phyloP scores from a whole-genome alignment of 2,797 vertebrate genomes.

The Melanotaenia pygmaea region DNA sequence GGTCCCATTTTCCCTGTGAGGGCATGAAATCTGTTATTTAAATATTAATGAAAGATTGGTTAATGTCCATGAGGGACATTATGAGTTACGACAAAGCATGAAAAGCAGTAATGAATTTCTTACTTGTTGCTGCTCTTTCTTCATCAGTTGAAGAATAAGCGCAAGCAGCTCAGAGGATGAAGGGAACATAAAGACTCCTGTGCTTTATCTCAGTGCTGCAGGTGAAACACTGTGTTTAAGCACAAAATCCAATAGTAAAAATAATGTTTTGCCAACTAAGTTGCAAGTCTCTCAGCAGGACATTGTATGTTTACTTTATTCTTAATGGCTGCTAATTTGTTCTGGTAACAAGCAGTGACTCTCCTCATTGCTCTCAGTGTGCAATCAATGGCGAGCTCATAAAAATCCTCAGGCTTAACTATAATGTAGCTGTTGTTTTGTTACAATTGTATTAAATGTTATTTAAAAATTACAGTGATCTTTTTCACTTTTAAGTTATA shows the following conservation, averaged over 20 bases:
- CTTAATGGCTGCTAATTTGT: conserved; percentile 13
- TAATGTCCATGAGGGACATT: conserved; percentile 59
- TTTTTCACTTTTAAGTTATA: neutral
- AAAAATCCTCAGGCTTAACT: conserved; percentile 25
- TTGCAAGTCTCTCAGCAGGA: conserved; percentile 30
- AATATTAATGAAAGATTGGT: conserved; percentile 70
- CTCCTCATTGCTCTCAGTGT: conserved; percentile 18
- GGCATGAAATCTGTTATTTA: conserved; percentile 56
- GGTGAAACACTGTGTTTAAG: conserved; percentile 55
- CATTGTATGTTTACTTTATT: conserved; percentile 23
- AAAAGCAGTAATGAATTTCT: conserved; percentile 24
- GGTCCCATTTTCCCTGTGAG: conserved; percentile 48
- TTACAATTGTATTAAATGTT: conserved; percentile 17
- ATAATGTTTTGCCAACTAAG: conserved; percentile 1
- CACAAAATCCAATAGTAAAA: conserved; percentile 22
- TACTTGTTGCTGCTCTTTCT: conserved; percentile 12
- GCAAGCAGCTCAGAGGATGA: conserved; percentile 27
- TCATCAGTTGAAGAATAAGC: conserved; percentile 20
- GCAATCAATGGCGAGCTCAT: conserved; percentile 34
- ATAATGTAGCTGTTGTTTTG: conserved; percentile 7
- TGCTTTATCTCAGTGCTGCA: conserved; percentile 43
- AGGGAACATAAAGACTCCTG: conserved; percentile 24
- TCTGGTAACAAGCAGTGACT: conserved; percentile 9
- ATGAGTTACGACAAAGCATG: conserved; percentile 33
- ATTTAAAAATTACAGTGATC: neutral